These are phyloP conservation scores for Sebastes miniatus DNA, from an alignment of 2,797 vertebrate genomes.

Conservation along the genomic window DNA sequence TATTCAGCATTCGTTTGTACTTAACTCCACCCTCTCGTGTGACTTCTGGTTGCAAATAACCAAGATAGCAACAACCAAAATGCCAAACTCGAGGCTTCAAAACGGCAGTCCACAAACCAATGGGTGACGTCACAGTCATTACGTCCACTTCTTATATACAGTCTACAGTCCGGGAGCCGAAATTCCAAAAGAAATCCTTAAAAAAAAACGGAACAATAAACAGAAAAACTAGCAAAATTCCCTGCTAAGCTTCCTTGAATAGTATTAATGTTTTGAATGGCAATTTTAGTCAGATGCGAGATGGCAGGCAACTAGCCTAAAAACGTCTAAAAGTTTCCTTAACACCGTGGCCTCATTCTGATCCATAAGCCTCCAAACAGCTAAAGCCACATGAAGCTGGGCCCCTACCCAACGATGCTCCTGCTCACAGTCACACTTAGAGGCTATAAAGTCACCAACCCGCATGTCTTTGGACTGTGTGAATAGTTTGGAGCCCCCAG, in stretches of 20 bases:
- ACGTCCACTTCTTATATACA: no score
- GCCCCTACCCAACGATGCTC: background rate
- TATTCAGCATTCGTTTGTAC: no score
- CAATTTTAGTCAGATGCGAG: background rate
- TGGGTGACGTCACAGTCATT: fast-evolving
- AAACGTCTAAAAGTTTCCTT: background rate
- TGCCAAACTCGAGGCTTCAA: no score
- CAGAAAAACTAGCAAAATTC: background rate
- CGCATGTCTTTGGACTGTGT: background rate
- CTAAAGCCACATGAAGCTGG: background rate
- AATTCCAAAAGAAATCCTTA: background rate
- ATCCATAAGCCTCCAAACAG: background rate
- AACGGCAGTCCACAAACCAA: no score
- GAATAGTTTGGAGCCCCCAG: background rate
- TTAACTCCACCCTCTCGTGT: fast-evolving
- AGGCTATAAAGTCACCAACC: background rate
- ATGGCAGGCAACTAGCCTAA: background rate
- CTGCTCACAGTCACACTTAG: background rate
- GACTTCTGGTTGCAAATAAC: no score
- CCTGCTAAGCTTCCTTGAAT: background rate
- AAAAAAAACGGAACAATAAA: background rate
- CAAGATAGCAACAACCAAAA: no score
- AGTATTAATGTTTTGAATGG: background rate
- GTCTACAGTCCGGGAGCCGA: fast-evolving
- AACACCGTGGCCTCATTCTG: background rate